phyloP scores from a whole-genome alignment of 2,888 invertebrate genomes.

The Nomada ferruginata region DNA sequence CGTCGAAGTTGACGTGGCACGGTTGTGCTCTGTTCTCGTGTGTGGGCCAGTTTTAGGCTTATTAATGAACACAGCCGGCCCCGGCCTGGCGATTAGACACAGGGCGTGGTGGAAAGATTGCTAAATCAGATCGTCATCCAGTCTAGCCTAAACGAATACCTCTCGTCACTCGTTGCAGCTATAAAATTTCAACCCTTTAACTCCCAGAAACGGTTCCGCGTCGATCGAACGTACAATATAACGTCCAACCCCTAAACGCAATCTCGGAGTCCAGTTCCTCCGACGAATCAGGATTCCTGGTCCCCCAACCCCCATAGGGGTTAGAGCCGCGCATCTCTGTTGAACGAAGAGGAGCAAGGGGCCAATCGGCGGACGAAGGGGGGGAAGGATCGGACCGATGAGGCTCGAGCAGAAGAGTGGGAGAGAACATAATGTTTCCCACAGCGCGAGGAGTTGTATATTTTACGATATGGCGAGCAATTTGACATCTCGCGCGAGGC shows the following conservation, averaged over 20 bases:
- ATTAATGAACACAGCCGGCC: slow-evolving; percentile 80
- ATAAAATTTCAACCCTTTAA: slow-evolving; percentile 1
- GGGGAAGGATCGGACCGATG: slow-evolving; percentile 46
- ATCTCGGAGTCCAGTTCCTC: background rate
- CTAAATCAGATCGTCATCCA: slow-evolving; percentile 78
- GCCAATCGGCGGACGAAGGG: slow-evolving; percentile 47
- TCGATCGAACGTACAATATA: no score
- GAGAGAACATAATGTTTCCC: slow-evolving; percentile 83
- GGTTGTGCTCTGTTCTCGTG: slow-evolving; percentile 68
- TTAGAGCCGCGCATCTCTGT: slow-evolving; percentile 12
- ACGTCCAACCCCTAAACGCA: background rate
- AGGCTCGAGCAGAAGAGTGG: slow-evolving; percentile 33
- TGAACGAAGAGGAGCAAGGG: slow-evolving; percentile 11
- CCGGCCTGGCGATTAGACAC: slow-evolving; percentile 81
- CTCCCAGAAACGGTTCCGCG: no score
- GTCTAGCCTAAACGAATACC: slow-evolving; percentile 42
- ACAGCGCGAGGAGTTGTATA: slow-evolving; percentile 84
- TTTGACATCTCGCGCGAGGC: slow-evolving; percentile 84
- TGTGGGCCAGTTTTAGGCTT: slow-evolving; percentile 80
- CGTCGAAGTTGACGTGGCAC: slow-evolving; percentile 41
- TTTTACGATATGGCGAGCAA: slow-evolving; percentile 84
- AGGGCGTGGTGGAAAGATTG: slow-evolving; percentile 83
- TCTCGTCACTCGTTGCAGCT: slow-evolving; percentile 11
- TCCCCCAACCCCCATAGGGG: slow-evolving; percentile 2
- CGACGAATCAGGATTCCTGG: background rate